Percentiles rank a stretch among this genome's conserved stretches.
Conservation (phyloP, 2,888 invertebrate species). For the Drosophila cognata region DNA sequence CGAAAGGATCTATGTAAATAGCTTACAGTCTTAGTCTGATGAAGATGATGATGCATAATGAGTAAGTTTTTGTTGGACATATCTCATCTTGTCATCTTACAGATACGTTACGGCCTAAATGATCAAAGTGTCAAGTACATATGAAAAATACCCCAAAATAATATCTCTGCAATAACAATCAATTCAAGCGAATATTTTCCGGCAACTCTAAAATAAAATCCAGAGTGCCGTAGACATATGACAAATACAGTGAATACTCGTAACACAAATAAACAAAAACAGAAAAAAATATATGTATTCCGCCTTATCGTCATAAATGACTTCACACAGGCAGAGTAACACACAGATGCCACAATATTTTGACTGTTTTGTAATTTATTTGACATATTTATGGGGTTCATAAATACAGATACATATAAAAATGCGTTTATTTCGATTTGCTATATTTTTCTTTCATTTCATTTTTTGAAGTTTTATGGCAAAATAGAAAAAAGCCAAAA, state of each 20-base stretch:
- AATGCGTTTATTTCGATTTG: constrained; percentile 79
- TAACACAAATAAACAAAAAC: constrained; percentile 16
- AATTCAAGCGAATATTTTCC: constrained; percentile 27
- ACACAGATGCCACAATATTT: constrained; percentile 79
- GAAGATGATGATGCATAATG: neutral
- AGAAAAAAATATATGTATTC: constrained; percentile 9
- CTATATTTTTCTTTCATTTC: constrained; percentile 43
- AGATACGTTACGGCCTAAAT: neutral
- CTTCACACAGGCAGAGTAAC: constrained; percentile 51
- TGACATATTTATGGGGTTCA: constrained; percentile 81
- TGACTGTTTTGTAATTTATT: constrained; percentile 80
- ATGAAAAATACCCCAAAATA: neutral
- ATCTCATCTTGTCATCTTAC: neutral
- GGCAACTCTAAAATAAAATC: constrained; percentile 20
- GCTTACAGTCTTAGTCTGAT: neutral
- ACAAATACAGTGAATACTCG: constrained; percentile 19
- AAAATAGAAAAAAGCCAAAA: constrained; percentile 55
- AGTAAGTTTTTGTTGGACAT: neutral
- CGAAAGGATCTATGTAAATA: neutral
- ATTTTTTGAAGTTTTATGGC: constrained; percentile 62
- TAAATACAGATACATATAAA: constrained; percentile 74
- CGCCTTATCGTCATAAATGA: constrained; percentile 61
- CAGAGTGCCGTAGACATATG: constrained; percentile 9
- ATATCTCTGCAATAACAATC: constrained; percentile 3
- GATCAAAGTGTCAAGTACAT: neutral